A percentile compares a stretch with the other conserved stretches of the same genome.
These are phyloP conservation scores for Cotesia vestalis DNA, from an alignment of 1,140 invertebrate genomes.

Conservation along the genomic window DNA sequence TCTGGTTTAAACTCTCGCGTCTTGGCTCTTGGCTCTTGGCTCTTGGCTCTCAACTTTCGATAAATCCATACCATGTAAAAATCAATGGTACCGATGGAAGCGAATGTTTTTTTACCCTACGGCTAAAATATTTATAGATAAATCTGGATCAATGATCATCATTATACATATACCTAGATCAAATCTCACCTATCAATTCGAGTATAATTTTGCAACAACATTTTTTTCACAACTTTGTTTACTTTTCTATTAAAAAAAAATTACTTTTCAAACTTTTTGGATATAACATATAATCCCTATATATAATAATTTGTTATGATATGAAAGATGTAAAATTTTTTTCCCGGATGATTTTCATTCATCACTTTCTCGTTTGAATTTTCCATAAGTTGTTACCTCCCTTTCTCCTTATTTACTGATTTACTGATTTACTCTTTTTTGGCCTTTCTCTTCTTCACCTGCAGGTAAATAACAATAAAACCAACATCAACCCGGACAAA, in stretches of 20 bases:
- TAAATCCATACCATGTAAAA: too few species aligned
- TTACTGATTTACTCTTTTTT: not conserved
- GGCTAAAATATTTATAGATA: slow-evolving; percentile 30
- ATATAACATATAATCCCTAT: too few species aligned
- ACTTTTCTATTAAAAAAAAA: too few species aligned
- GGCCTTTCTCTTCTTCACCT: slow-evolving; percentile 20
- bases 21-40: too few species aligned
- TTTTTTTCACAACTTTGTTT: not conserved
- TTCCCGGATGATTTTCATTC: slow-evolving; percentile 28
- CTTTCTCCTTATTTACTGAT: slow-evolving; percentile 19
- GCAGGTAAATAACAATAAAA: not conserved
- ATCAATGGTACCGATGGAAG: not conserved
- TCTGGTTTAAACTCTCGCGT: too few species aligned
- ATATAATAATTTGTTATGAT: too few species aligned
- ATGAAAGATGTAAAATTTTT: not conserved
- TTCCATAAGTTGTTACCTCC: not conserved
- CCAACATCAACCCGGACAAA: not conserved
- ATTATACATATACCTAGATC: not conserved
- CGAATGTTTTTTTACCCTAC: slow-evolving; percentile 25
- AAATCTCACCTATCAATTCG: slow-evolving; percentile 20
- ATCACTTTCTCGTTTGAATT: slow-evolving; percentile 33
- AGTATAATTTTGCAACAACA: slow-evolving; percentile 9
- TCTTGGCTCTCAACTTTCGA: too few species aligned
- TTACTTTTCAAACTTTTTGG: too few species aligned
- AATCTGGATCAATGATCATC: slow-evolving; percentile 22